A percentile compares a stretch with the other conserved stretches of the same genome.
phyloP scores from a whole-genome alignment of 2,797 vertebrate species.

The Mallotus villosus region DNA sequence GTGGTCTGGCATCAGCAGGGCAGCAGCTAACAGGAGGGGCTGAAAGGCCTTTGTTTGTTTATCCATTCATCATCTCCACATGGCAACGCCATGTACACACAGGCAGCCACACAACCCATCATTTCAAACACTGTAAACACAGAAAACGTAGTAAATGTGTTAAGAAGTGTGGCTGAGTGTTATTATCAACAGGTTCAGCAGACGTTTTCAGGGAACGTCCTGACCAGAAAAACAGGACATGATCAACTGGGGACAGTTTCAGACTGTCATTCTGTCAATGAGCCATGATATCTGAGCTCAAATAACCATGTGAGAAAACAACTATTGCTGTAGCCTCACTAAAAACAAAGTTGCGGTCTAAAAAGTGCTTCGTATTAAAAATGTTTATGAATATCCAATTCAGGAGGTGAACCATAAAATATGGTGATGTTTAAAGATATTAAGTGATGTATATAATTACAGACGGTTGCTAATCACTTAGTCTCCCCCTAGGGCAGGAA shows the following conservation, averaged over 20 bases:
- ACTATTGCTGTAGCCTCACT: slow-evolving; percentile 14
- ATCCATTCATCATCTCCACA: background rate
- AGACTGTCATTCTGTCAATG: slow-evolving; percentile 63
- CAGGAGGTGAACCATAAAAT: no score
- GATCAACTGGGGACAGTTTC: slow-evolving; percentile 53
- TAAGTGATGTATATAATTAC: no score
- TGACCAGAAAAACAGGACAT: slow-evolving; percentile 48
- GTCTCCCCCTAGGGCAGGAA: no score
- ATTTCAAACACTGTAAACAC: background rate
- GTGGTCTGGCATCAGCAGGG: slow-evolving; percentile 63
- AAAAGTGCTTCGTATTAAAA: background rate
- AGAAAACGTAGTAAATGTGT: background rate
- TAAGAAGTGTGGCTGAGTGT: background rate
- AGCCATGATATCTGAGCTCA: slow-evolving; percentile 58
- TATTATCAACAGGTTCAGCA: slow-evolving; percentile 1
- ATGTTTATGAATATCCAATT: no score
- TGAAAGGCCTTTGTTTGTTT: slow-evolving; percentile 2
- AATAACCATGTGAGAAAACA: slow-evolving; percentile 62
- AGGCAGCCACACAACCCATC: background rate
- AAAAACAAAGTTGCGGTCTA: slow-evolving; percentile 19
- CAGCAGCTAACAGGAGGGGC: slow-evolving; percentile 31
- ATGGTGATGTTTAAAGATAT: no score
- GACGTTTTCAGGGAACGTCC: slow-evolving; percentile 24
- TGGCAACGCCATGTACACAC: background rate
- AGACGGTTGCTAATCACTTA: no score